Percentiles rank a stretch among this genome's conserved stretches.
These are phyloP conservation scores for Neomorphus geoffroyi DNA, from an alignment of 2,797 vertebrate species.

Conservation along the genomic window DNA sequence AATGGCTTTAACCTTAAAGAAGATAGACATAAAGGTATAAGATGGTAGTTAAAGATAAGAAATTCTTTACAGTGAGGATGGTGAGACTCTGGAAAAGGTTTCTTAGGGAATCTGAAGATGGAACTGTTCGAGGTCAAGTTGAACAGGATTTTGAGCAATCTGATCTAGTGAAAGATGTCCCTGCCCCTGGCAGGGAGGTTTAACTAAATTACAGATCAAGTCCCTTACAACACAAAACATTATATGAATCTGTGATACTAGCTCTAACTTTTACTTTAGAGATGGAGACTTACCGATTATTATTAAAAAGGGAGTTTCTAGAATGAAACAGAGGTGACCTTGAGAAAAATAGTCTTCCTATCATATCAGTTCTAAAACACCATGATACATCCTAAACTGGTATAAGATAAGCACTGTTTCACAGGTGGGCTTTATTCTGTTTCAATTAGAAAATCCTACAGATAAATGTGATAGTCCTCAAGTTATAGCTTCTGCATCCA, in stretches of 20 bases:
- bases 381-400: background rate
- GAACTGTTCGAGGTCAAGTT: background rate
- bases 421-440: background rate
- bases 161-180: background rate
- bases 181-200: accelerated
- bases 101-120: background rate
- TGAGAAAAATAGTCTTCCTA: background rate
- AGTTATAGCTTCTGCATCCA: background rate
- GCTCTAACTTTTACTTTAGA: background rate
- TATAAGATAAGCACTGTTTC: background rate
- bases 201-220: background rate
- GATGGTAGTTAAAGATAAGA: background rate
- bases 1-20: background rate
- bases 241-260: background rate
- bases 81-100: background rate
- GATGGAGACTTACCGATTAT: background rate
- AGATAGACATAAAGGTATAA: no score
- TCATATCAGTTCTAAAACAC: background rate
- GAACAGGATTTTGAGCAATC: background rate
- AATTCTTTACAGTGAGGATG: background rate
- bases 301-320: background rate
- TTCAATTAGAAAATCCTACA: background rate
- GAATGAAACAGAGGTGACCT: background rate
- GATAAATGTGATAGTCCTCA: background rate
- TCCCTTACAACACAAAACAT: background rate